These are phyloP conservation scores for Tanaodytes sp. DNA, from an alignment of 2,888 invertebrate genomes.

Conservation along the genomic window DNA sequence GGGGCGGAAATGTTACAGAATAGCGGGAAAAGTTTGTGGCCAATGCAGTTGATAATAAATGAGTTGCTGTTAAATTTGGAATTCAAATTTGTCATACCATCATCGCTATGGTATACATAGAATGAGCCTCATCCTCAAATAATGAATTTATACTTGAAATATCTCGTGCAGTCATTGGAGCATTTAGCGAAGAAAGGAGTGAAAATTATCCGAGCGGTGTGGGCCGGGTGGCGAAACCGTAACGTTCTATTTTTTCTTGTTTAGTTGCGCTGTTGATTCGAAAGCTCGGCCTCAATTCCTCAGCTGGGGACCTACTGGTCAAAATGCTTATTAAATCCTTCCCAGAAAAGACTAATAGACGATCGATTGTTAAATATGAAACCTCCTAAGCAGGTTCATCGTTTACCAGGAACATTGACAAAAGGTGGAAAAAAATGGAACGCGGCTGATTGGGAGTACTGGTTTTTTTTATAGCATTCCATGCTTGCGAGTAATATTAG, in stretches of 20 bases:
- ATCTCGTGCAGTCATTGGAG: neutral
- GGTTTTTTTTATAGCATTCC: no score
- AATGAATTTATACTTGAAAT: constrained; percentile 22
- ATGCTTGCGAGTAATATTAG: no score
- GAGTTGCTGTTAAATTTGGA: constrained; percentile 10
- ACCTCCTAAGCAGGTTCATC: no score
- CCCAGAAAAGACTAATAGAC: no score
- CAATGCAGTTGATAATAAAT: constrained; percentile 15
- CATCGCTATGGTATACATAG: constrained; percentile 15
- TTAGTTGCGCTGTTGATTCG: constrained; percentile 11
- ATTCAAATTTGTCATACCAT: neutral
- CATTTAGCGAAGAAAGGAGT: constrained; percentile 3
- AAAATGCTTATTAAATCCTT: no score
- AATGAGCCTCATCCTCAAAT: constrained; percentile 9
- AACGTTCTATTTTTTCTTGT: constrained; percentile 7
- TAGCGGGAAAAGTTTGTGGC: constrained; percentile 17
- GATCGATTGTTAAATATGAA: no score
- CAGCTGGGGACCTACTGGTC: no score
- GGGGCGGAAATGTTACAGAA: constrained; percentile 17
- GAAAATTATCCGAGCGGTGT: neutral
- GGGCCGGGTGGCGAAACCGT: neutral
- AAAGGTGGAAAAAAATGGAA: no score
- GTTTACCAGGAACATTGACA: no score
- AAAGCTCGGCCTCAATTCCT: constrained; percentile 1
- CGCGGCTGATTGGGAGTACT: no score